Percentiles rank a stretch among this genome's conserved stretches.
phyloP scores from a whole-genome alignment of 2,888 invertebrate genomes.

The Neoascia interrupta region DNA sequence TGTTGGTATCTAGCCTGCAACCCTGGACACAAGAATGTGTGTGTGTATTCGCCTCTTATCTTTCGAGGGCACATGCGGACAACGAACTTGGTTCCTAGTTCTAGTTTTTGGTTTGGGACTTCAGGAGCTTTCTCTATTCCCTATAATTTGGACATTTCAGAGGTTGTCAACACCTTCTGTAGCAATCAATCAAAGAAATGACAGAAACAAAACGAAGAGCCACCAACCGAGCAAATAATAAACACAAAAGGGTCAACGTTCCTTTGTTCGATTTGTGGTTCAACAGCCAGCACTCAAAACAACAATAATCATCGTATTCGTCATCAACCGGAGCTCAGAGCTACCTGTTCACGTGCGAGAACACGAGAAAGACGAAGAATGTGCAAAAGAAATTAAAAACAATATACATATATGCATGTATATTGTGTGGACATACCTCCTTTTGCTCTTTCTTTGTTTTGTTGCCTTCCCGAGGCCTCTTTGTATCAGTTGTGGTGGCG shows the following conservation, averaged over 20 bases:
- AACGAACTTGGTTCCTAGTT: slow-evolving; percentile 43
- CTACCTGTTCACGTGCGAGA: slow-evolving; percentile 65
- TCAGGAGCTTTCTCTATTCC: slow-evolving; percentile 3
- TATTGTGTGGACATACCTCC: slow-evolving; percentile 47
- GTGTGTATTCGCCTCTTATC: background rate
- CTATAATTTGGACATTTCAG: slow-evolving; percentile 14
- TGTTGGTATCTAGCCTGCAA: slow-evolving; percentile 36
- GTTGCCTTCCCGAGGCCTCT: slow-evolving; percentile 29
- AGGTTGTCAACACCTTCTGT: slow-evolving; percentile 54
- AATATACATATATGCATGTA: no score
- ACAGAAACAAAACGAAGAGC: slow-evolving; percentile 11
- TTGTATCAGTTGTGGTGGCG: slow-evolving; percentile 1
- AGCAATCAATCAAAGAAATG: slow-evolving; percentile 54
- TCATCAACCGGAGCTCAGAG: slow-evolving; percentile 21
- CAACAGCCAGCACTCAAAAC: slow-evolving; percentile 67
- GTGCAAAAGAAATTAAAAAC: slow-evolving; percentile 32
- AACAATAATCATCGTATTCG: slow-evolving; percentile 47
- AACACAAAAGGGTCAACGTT: slow-evolving; percentile 65
- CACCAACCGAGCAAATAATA: slow-evolving; percentile 14
- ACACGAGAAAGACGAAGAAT: slow-evolving; percentile 44
- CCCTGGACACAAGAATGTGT: slow-evolving; percentile 34
- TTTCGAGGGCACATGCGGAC: slow-evolving; percentile 50
- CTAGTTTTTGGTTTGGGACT: no score
- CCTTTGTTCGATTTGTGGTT: slow-evolving; percentile 69
- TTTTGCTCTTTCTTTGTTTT: slow-evolving; percentile 33